phyloP scores from a whole-genome alignment of 2,888 invertebrate species.

The Saturnia pavonia region DNA sequence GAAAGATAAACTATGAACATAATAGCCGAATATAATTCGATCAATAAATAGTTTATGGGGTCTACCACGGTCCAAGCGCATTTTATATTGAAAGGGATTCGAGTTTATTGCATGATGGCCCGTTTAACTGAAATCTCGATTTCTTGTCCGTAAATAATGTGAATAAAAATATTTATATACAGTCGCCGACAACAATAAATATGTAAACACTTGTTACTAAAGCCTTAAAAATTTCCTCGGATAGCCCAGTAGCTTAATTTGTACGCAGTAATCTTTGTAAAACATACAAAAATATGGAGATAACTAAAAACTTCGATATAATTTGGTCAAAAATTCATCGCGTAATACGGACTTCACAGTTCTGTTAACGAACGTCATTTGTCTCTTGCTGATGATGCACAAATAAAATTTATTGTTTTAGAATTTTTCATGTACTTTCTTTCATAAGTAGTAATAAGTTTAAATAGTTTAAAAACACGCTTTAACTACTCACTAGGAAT shows the following conservation, averaged over 20 bases:
- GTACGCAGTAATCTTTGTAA: too few species aligned
- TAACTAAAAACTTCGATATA: too few species aligned
- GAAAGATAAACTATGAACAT: conserved; percentile 17
- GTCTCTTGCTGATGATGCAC: too few species aligned
- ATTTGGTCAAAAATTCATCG: too few species aligned
- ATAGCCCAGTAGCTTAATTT: neutral
- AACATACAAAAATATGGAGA: too few species aligned
- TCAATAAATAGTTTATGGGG: conserved; percentile 63
- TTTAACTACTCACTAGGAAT: too few species aligned
- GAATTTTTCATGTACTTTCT: too few species aligned
- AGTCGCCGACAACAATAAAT: neutral
- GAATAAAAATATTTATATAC: conserved; percentile 33
- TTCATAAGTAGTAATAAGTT: too few species aligned
- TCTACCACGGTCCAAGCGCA: conserved; percentile 29
- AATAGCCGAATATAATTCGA: conserved; percentile 43
- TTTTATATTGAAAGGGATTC: conserved; percentile 53
- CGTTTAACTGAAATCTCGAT: conserved; percentile 70
- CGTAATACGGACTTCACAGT: too few species aligned
- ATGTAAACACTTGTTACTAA: neutral
- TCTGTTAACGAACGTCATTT: too few species aligned
- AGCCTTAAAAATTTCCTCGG: neutral
- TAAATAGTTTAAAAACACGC: too few species aligned
- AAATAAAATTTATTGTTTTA: too few species aligned
- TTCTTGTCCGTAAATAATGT: conserved; percentile 62
- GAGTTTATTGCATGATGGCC: conserved; percentile 44